Percentiles rank a stretch among this genome's conserved stretches.
Evolutionary conservation across 2,888 invertebrate genomes (phyloP).

Genomic region (Ochropleura plecta): DNA sequence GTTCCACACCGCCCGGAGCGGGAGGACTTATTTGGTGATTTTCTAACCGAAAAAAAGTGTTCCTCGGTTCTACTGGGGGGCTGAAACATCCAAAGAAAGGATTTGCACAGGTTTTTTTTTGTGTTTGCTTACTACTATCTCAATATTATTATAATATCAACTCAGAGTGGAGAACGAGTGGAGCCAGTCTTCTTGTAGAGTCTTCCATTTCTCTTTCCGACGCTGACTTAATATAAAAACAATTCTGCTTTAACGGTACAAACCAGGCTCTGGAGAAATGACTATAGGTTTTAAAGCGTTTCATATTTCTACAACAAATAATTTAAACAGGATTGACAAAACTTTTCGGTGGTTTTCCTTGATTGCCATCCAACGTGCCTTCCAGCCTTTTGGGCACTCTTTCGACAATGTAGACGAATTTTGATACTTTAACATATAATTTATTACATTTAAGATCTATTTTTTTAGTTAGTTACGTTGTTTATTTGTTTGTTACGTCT

Average conservation of each 20-base stretch:
- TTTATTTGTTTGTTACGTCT: too few species aligned
- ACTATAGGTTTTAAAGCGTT: not conserved
- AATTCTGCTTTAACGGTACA: not conserved
- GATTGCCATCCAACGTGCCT: not conserved
- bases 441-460: too few species aligned
- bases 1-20: too few species aligned
- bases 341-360: not conserved
- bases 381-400: too few species aligned
- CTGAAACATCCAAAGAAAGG: not conserved
- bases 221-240: not conserved
- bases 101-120: not conserved
- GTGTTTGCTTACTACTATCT: not conserved
- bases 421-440: too few species aligned
- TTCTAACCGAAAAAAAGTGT: too few species aligned
- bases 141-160: not conserved
- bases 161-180: not conserved
- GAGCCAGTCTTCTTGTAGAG: not conserved
- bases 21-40: too few species aligned
- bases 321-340: not conserved
- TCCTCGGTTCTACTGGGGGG: not conserved
- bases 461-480: too few species aligned
- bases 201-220: not conserved
- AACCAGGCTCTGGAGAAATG: not conserved
- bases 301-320: not conserved
- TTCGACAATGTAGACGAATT: too few species aligned